These are phyloP conservation scores for Elymnias hypermnestra DNA, from an alignment of 1,140 invertebrate species.

Conservation along the genomic window DNA sequence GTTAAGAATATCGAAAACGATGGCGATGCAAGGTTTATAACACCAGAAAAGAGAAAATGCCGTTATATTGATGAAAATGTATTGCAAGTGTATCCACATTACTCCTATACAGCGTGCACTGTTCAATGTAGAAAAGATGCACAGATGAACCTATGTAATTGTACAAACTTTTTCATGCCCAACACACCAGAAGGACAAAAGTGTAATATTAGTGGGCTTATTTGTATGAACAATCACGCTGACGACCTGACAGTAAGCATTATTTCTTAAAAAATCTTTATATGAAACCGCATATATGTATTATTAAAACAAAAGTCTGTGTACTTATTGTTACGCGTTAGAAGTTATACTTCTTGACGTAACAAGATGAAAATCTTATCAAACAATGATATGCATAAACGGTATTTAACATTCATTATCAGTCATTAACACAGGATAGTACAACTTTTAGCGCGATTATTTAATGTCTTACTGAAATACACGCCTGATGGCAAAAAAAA, in stretches of 20 bases:
- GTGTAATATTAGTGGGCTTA: conserved; percentile 68
- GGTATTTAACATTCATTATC: no score
- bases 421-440: no score
- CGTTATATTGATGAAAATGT: conserved; percentile 80
- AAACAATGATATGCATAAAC: no score
- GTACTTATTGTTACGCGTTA: no score
- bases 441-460: no score
- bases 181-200: conserved; percentile 66
- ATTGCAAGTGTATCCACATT: conserved; percentile 78
- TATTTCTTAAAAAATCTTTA: no score
- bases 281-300: no score
- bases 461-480: no score
- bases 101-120: conserved; percentile 82
- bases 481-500: no score
- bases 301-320: no score
- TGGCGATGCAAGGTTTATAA: conserved; percentile 72
- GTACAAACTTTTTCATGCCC: conserved; percentile 81
- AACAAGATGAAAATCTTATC: no score
- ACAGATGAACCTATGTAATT: conserved; percentile 79
- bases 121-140: conserved; percentile 81
- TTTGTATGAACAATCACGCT: conserved; percentile 79
- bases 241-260: conserved; percentile 76
- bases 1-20: conserved; percentile 80
- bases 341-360: no score
- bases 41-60: conserved; percentile 77